Conservation (phyloP, 92 coral and sea anemone genomes). For the Meandrina meandrites region DNA sequence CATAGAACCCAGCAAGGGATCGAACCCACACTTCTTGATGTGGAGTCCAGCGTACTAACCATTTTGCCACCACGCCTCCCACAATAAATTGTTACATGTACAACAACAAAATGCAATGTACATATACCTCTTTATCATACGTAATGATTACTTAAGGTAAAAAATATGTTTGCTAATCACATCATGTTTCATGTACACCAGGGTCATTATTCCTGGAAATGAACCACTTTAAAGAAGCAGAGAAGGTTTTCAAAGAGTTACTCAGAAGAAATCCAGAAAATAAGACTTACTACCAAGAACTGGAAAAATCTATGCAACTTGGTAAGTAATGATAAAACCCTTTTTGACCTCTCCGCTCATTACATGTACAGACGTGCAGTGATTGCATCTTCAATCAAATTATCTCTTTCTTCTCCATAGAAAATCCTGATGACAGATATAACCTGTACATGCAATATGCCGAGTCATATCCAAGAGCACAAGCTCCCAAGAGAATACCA, state of each 20-base stretch:
- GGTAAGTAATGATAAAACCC: conserved; percentile 48
- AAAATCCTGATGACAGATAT: conserved; percentile 65
- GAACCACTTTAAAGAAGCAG: conserved; percentile 74
- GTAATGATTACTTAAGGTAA: too few relatives aligned
- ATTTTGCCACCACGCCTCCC: too few relatives aligned
- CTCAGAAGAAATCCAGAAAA: conserved; percentile 96
- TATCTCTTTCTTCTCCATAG: conserved; percentile 31
- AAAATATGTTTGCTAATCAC: neutral
- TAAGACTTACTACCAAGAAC: conserved; percentile 70
- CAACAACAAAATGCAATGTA: too few relatives aligned
- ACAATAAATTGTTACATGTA: too few relatives aligned
- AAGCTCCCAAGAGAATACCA: conserved; percentile 90
- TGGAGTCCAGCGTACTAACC: too few relatives aligned
- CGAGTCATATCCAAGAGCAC: conserved; percentile 77
- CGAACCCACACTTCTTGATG: too few relatives aligned
- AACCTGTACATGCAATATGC: conserved; percentile 72
- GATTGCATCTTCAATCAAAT: neutral
- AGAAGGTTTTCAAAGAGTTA: conserved; percentile 76
- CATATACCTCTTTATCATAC: too few relatives aligned
- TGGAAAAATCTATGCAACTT: conserved; percentile 72
- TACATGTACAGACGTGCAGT: too few relatives aligned
- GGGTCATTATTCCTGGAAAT: conserved; percentile 78
- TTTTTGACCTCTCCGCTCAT: neutral
- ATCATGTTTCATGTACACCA: conserved; percentile 1
- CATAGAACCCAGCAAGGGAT: too few relatives aligned